These are phyloP conservation scores for Drosophila glabriapex DNA, from an alignment of 2,888 invertebrate genomes.

Conservation along the genomic window DNA sequence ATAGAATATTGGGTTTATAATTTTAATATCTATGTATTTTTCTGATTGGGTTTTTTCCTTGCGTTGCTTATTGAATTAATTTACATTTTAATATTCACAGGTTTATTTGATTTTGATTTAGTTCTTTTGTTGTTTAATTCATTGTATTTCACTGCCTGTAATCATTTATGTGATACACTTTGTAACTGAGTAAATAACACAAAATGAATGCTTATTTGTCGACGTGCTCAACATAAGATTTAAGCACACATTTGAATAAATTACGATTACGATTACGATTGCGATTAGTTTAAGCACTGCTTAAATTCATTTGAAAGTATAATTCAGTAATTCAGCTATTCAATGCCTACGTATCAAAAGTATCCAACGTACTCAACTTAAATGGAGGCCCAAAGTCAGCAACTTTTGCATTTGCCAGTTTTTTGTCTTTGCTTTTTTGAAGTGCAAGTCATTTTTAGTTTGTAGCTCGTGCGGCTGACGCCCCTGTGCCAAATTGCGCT, in stretches of 20 bases:
- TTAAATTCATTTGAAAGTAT: conserved; percentile 16
- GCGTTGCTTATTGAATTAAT: neutral
- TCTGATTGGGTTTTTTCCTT: neutral
- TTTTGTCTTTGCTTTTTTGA: conserved; percentile 9
- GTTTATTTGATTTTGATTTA: neutral
- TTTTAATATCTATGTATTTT: neutral
- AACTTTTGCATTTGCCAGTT: conserved; percentile 5
- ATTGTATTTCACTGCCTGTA: too few species aligned
- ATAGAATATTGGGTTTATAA: too few species aligned
- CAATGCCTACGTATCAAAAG: neutral
- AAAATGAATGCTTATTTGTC: neutral
- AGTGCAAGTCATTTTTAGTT: conserved; percentile 45
- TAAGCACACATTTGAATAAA: neutral
- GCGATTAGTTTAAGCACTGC: neutral
- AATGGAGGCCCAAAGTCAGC: conserved; percentile 12
- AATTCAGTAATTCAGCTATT: conserved; percentile 18
- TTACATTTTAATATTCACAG: neutral
- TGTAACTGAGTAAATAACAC: neutral
- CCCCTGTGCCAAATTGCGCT: conserved; percentile 59
- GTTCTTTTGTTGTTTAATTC: neutral
- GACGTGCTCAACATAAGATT: neutral
- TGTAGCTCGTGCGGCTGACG: conserved; percentile 25
- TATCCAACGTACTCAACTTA: neutral
- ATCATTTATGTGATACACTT: too few species aligned
- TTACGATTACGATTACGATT: too few species aligned